Conservation (phyloP, 2,888 invertebrate genomes). For the Encarsia formosa region DNA sequence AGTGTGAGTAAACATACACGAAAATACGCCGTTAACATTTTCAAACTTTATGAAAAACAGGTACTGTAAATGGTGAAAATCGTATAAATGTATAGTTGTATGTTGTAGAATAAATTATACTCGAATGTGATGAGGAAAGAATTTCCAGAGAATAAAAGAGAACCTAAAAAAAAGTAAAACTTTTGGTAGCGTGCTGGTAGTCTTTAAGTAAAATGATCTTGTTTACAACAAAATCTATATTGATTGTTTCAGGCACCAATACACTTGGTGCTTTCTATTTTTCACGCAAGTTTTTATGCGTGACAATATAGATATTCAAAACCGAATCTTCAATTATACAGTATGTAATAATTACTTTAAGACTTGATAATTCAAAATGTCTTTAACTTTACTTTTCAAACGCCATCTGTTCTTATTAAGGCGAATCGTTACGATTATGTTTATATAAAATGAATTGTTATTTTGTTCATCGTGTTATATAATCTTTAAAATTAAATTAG, state of each 20-base stretch:
- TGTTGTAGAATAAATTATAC: slow-evolving; percentile 15
- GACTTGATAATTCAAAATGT: slow-evolving; percentile 6
- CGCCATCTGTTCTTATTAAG: slow-evolving; percentile 9
- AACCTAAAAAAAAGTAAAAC: slow-evolving; percentile 7
- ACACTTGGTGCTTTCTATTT: slow-evolving; percentile 9
- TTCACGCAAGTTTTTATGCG: slow-evolving; percentile 11
- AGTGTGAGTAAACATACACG: slow-evolving; percentile 6
- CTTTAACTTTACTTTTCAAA: slow-evolving; percentile 5
- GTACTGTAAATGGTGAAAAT: slow-evolving; percentile 15
- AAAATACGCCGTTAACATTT: slow-evolving; percentile 44
- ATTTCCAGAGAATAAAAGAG: slow-evolving; percentile 15
- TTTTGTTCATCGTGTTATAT: slow-evolving; percentile 3
- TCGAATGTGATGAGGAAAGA: slow-evolving; percentile 19
- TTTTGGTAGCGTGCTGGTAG: too few relatives aligned
- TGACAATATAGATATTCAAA: slow-evolving; percentile 5
- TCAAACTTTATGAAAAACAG: slow-evolving; percentile 42
- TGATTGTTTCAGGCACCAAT: slow-evolving; percentile 8
- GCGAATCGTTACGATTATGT: slow-evolving; percentile 2
- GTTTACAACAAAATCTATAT: slow-evolving; percentile 9
- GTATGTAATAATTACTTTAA: slow-evolving; percentile 5
- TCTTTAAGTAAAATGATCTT: slow-evolving; percentile 18
- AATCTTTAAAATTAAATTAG: neutral
- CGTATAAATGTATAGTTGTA: slow-evolving; percentile 20
- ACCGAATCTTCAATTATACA: slow-evolving; percentile 8
- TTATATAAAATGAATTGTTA: slow-evolving; percentile 10